Percentiles rank a stretch among this genome's conserved stretches.
Conservation (phyloP, 2,888 invertebrate genomes). For the Andrena chrysosceles region DNA sequence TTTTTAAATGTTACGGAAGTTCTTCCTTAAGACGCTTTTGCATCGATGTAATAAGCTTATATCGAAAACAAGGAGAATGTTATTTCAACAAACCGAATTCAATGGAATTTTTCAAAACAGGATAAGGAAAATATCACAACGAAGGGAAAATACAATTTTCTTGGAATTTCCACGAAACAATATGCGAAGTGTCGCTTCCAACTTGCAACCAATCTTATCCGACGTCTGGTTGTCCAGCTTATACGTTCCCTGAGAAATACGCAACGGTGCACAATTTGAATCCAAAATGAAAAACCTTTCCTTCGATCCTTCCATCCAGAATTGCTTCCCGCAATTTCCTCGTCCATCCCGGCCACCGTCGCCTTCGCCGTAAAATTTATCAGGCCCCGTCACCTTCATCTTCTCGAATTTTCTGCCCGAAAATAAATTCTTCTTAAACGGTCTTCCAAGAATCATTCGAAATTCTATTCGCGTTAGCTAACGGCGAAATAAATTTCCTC, state of each 20-base stretch:
- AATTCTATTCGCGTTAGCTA: neutral
- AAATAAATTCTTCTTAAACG: neutral
- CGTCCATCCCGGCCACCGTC: neutral
- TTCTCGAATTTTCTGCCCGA: neutral
- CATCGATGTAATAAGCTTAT: neutral
- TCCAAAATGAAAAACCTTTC: conserved; percentile 14
- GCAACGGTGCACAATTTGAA: conserved; percentile 14
- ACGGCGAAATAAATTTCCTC: neutral
- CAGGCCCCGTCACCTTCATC: neutral
- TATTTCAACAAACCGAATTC: neutral
- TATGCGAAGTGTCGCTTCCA: conserved; percentile 2
- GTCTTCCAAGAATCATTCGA: neutral
- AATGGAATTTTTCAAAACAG: neutral
- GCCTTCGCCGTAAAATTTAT: neutral
- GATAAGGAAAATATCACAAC: neutral
- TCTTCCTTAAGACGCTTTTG: neutral
- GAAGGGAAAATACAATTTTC: neutral
- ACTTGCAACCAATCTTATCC: conserved; percentile 6
- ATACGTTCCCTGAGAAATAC: neutral
- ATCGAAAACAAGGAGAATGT: neutral
- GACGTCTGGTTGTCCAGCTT: conserved; percentile 9
- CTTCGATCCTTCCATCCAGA: neutral
- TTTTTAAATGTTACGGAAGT: too few relatives aligned
- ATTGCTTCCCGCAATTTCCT: neutral
- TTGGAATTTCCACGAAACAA: neutral